Evolutionary conservation across 2,888 invertebrate genomes (phyloP).

Genomic region (Pycnomerus fuliginosus): DNA sequence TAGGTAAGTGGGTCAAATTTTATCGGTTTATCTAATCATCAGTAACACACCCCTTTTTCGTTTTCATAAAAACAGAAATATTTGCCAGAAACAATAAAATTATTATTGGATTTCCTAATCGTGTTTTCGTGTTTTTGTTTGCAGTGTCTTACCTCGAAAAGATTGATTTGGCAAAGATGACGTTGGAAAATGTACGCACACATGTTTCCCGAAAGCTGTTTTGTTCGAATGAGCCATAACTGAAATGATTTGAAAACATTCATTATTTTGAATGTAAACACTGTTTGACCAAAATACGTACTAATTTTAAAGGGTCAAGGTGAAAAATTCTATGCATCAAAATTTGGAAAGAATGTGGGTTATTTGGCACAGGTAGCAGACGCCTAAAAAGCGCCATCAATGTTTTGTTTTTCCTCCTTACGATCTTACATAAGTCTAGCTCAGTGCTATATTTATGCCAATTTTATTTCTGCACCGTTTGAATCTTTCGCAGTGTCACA

Average conservation of each 20-base stretch:
- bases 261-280: slow-evolving; percentile 10
- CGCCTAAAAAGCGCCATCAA: slow-evolving; percentile 23
- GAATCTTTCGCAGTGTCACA: slow-evolving; percentile 15
- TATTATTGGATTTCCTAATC: too few relatives aligned
- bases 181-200: slow-evolving; percentile 4
- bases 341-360: slow-evolving; percentile 7
- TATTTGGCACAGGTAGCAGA: slow-evolving; percentile 21
- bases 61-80: too few relatives aligned
- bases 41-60: too few relatives aligned
- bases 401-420: slow-evolving; percentile 19
- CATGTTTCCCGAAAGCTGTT: slow-evolving; percentile 5
- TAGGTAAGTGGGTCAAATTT: too few relatives aligned
- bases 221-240: slow-evolving; percentile 4
- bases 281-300: slow-evolving; percentile 6
- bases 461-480: slow-evolving; percentile 23
- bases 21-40: too few relatives aligned
- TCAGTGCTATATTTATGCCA: slow-evolving; percentile 26
- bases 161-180: slow-evolving; percentile 3
- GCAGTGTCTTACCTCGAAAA: slow-evolving; percentile 1
- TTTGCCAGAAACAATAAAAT: too few relatives aligned
- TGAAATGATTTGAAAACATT: slow-evolving; percentile 2
- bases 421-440: slow-evolving; percentile 26
- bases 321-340: slow-evolving; percentile 10
- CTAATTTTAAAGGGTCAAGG: slow-evolving; percentile 14
- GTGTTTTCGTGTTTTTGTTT: slow-evolving; percentile 7